Percentiles rank a stretch among this genome's conserved stretches.
Conservation (phyloP, 1,140 invertebrate genomes). For the Kradibia gibbosae region DNA sequence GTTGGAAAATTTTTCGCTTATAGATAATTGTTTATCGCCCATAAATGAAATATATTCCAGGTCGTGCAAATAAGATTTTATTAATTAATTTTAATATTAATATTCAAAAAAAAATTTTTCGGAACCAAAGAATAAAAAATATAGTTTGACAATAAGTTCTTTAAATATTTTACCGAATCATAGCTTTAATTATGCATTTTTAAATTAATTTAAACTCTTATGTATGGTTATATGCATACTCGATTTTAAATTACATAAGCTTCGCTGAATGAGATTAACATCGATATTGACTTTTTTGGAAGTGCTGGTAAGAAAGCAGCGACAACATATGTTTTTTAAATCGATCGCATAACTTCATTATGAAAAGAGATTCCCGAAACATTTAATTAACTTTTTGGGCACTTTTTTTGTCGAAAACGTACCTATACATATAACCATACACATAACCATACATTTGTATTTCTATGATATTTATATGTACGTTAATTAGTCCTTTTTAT, state of each 20-base stretch:
- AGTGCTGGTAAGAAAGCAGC: slow-evolving; percentile 57
- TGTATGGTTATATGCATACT: slow-evolving; percentile 10
- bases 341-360: slow-evolving; percentile 77
- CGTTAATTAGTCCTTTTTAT: no score
- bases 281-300: slow-evolving; percentile 11
- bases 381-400: slow-evolving; percentile 76
- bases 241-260: slow-evolving; percentile 43
- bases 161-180: not conserved
- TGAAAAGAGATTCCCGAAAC: slow-evolving; percentile 77
- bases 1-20: not conserved
- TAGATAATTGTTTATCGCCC: no score
- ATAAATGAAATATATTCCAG: no score
- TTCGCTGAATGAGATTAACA: slow-evolving; percentile 31
- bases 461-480: no score
- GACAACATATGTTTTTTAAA: slow-evolving; percentile 66
- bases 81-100: no score
- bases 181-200: not conserved
- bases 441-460: no score
- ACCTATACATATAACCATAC: slow-evolving; percentile 71
- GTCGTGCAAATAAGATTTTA: no score
- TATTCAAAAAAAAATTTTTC: no score
- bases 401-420: slow-evolving; percentile 79
- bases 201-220: slow-evolving; percentile 24
- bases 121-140: no score
- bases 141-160: not conserved